Evolutionary conservation across 2,797 vertebrate genomes (phyloP), one percentile per base, ranked within the genome.

Genomic region (Heliangelus exortis): DNA sequence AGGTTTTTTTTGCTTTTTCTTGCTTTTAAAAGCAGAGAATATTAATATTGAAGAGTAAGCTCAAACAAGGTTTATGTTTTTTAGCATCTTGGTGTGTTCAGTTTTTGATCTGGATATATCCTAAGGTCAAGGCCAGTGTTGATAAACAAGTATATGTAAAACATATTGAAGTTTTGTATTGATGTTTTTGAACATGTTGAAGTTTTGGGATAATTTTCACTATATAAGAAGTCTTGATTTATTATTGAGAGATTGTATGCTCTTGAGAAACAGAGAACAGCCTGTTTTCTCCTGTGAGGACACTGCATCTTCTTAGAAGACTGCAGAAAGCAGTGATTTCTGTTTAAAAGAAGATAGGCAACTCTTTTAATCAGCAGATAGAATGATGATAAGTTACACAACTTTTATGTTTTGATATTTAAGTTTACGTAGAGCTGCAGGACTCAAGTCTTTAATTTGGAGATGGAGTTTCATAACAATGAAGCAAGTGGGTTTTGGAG

Each of bases 321-420:
- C 1, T 0, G 0, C 41, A 74, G 21, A 9, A 77, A 33, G 22
- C 17, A 28, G 6, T 29, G 18, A 22, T 66, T 89, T 39, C 21
- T 59, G 9, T 53, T 89, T 20, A 23, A 62, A 67, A 50, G 83
- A 53, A 53, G 19, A 6, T 4, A 39, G 41, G 5, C 50, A 85
- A 6, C 10, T 51, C 20, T 62, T 43, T 20, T 34, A 48, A 55
- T 72, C 26, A 68, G 8, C 18, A 58, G 31, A 17, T 65, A 61
- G 36, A 89, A 63, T 54, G 10, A 39, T 62, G 48, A 77, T n/a
- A 76, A 85, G 53, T 74, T 6, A 22, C 67, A 26, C 28, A 47
- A 2, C 21, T 67, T 48, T 21, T 31, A 2, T 39, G 9, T 59
- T 18, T n/a, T 58, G 12, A 36, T 87, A 12, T 3, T 12, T n/a